Evolutionary conservation across 2,888 invertebrate genomes (phyloP), one percentile per base, ranked within the genome.

Genomic region (Apomyelois bistriatella): DNA sequence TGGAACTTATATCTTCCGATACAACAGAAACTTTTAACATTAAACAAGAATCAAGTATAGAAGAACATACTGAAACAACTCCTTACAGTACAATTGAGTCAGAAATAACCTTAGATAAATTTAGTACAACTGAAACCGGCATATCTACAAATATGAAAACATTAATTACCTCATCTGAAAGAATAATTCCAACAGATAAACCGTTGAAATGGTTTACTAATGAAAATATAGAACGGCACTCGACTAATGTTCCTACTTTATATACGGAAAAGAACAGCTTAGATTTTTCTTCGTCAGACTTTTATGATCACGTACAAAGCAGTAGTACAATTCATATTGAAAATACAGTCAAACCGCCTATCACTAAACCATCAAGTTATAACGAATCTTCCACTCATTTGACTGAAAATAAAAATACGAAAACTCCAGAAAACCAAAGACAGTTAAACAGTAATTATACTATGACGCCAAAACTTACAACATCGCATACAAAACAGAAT

Each of bases 401-500:
- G 1, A 64, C 60, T 53, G 86, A 88, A 62, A 88, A 76, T 61
- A 86, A 84, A 74, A 84, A 82, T 58, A 82, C 82, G 5, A 89
- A 88, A 66, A 82, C 80, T 3, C 79, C 83, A n/a, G 87, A 87
- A 65, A 88, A 87, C 66, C 85, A 86, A 74, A 70, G 88, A 54
- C 77, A 88, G 60, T 64, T 89, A 52, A 85, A 79, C 56, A 82
- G 76, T 53, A 85, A 85, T 53, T 84, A 74, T 57, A 85, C 86
- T 10, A 68, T 68, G 16, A 65, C 65, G 12, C 52, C 65, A 59
- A 52, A 61, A 60, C 64, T 63, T 60, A 32, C 22, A 57, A 55
- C 58, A 60, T n/a, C 56, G 53, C 36, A 60, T 22, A 48, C 57
- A 56, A 65, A 59, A 50, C 53, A 49, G 48, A 59, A 50, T 30